Conservation (phyloP, 2,797 vertebrate genomes). For the Clarias laeviceps region DNA sequence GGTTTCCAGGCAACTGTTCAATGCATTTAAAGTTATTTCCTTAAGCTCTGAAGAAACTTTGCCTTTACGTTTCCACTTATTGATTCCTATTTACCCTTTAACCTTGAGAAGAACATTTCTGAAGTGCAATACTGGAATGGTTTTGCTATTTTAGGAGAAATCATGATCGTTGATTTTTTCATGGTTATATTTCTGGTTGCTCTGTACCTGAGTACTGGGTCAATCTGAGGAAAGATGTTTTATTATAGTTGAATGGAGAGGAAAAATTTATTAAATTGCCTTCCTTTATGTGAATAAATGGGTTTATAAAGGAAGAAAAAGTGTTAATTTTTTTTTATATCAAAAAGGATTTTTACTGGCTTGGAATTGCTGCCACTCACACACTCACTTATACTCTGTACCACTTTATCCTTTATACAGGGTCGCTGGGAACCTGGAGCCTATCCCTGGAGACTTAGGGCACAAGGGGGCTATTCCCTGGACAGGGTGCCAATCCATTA, state of each 20-base stretch:
- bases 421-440: too few species aligned
- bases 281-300: not conserved
- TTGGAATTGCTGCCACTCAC: not conserved
- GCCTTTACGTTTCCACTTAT: not conserved
- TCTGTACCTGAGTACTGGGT: not conserved
- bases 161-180: not conserved
- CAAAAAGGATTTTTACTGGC: not conserved
- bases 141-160: not conserved
- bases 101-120: not conserved
- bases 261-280: not conserved
- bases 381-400: too few species aligned
- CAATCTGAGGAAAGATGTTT: too few species aligned
- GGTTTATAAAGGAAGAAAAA: too few species aligned
- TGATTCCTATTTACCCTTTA: conserved; percentile 1
- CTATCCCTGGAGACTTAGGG: too few species aligned
- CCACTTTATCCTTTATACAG: too few species aligned
- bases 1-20: conserved; percentile 50
- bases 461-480: too few species aligned
- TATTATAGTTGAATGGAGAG: not conserved
- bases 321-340: too few species aligned
- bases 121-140: not conserved
- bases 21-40: conserved; percentile 18
- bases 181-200: not conserved
- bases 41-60: conserved; percentile 14
- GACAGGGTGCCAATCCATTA: too few species aligned